Evolutionary conservation across 2,113 vertebrate genomes (phyloP), one percentile per base, ranked within the genome.

Genomic region (Charadrius vociferus): DNA sequence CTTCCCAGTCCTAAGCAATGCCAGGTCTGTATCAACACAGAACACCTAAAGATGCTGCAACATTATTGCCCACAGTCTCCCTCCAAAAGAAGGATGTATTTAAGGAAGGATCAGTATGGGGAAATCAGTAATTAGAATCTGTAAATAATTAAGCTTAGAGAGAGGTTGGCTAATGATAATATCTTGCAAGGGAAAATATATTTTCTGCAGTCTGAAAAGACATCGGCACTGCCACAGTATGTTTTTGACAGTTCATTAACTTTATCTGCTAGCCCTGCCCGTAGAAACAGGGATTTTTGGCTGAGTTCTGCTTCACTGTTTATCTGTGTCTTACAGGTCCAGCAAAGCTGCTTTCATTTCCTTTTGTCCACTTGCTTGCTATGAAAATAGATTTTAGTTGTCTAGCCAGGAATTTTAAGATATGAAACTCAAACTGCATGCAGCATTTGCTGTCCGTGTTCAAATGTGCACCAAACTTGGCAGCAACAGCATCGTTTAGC

Each of bases 311-410:
- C 43, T 88, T 90, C 39, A 56, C 6, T 7, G 2, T 88, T 92
- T 75, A 61, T 88, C 67, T 77, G 18, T 52, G 32, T 52, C 45
- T 77, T 73, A 36, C 53, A 82, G 59, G 79, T 77, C 55, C 53
- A 67, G 62, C 56, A 85, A 80, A 86, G 52, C 26, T 72, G 53
- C 36, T 79, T 88, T 68, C 14, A 71, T 68, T 88, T 90, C 61
- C 34, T n/a, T 95, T 79, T 56, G 62, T 91, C 79, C 36, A 63
- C 43, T 72, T 78, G 10, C 36, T 85, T 75, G 32, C 74, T 88
- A 43, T 56, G 37, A 81, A 95, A 95, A 90, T 37, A 86, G 45
- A 70, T 93, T 86, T 83, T 86, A 88, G 80, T 65, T 62, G 53
- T 36, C n/a, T 23, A 80, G 34, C 7, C 34, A 92, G 50, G 55